These are phyloP conservation scores for Triplophysa tibetana DNA, from an alignment of 2,113 vertebrate genomes.

Conservation along the genomic window DNA sequence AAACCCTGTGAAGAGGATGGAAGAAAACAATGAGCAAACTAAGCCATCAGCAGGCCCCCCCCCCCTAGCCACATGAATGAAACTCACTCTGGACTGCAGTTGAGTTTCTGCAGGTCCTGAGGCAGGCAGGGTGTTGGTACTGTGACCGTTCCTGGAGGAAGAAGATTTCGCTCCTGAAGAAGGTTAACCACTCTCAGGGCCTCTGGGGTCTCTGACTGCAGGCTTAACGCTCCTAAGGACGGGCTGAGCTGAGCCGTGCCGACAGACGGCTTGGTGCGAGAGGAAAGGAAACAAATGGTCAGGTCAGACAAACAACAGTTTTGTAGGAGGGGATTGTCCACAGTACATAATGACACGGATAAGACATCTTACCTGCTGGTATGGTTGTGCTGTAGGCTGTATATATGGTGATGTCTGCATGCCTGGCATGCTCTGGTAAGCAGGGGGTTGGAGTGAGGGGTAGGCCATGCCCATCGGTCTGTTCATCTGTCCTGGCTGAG, in stretches of 20 bases:
- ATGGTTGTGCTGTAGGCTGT: slow-evolving; percentile 77
- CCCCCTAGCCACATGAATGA: not conserved
- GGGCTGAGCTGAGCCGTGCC: slow-evolving; percentile 82
- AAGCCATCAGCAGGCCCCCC: too few relatives aligned
- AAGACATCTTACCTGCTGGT: slow-evolving; percentile 80
- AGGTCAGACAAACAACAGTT: too few relatives aligned
- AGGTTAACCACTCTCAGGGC: slow-evolving; percentile 88
- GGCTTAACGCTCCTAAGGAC: slow-evolving; percentile 81
- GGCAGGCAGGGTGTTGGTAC: slow-evolving; percentile 88
- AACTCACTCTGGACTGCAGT: slow-evolving; percentile 93
- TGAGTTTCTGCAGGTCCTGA: slow-evolving; percentile 92
- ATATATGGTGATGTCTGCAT: slow-evolving; percentile 67
- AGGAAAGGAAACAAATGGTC: not conserved
- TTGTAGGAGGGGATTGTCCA: too few relatives aligned
- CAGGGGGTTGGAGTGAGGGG: slow-evolving; percentile 82
- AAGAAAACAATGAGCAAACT: not conserved
- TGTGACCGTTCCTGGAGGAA: slow-evolving; percentile 77
- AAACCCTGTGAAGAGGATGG: slow-evolving; percentile 76
- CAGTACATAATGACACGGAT: too few relatives aligned
- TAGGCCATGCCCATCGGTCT: slow-evolving; percentile 83
- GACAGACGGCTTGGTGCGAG: slow-evolving; percentile 67
- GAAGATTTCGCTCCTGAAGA: slow-evolving; percentile 93
- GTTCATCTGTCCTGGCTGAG: slow-evolving; percentile 73
- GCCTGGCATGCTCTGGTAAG: slow-evolving; percentile 81
- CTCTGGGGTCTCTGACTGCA: slow-evolving; percentile 83